Evolutionary conservation across 1,140 invertebrate genomes (phyloP).

Genomic region (Drosophila santomea): DNA sequence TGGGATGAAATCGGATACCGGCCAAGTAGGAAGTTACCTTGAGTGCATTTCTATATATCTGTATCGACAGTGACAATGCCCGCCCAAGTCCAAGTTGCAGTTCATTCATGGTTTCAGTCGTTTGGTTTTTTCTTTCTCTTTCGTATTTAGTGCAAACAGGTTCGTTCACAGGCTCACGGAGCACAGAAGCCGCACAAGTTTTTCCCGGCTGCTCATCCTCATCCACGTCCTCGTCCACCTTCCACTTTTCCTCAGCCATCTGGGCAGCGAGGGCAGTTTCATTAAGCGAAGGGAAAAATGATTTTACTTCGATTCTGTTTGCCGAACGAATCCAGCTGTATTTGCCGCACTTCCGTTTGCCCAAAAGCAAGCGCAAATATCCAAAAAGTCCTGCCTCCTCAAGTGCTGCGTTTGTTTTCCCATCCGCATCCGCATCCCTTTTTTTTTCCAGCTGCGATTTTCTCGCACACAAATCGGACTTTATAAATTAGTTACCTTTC

Average conservation of each 20-base stretch:
- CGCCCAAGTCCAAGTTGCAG: constrained; percentile 58
- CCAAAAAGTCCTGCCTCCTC: constrained; percentile 48
- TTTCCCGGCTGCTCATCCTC: constrained; percentile 40
- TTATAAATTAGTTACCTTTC: constrained; percentile 42
- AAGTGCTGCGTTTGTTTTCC: constrained; percentile 67
- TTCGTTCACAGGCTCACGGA: constrained; percentile 76
- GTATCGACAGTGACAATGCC: constrained; percentile 79
- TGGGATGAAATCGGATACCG: constrained; percentile 71
- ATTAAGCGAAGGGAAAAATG: constrained; percentile 44
- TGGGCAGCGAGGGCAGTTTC: constrained; percentile 15
- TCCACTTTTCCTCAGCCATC: constrained; percentile 31
- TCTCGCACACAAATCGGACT: constrained; percentile 2
- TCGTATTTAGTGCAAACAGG: constrained; percentile 60
- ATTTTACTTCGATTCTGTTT: constrained; percentile 46
- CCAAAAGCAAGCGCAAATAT: constrained; percentile 47
- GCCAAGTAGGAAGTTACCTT: constrained; percentile 80
- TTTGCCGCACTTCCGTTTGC: constrained; percentile 49
- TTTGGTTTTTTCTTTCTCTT: not conserved
- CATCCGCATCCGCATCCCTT: constrained; percentile 24
- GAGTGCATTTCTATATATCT: constrained; percentile 80
- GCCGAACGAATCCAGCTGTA: constrained; percentile 59
- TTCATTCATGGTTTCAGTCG: constrained; percentile 77
- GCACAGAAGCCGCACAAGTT: constrained; percentile 78
- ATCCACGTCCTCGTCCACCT: constrained; percentile 4
- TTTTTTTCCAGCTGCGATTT: constrained; percentile 66